Conservation (phyloP, 2,888 invertebrate genomes). For the Idaea dimidiata region DNA sequence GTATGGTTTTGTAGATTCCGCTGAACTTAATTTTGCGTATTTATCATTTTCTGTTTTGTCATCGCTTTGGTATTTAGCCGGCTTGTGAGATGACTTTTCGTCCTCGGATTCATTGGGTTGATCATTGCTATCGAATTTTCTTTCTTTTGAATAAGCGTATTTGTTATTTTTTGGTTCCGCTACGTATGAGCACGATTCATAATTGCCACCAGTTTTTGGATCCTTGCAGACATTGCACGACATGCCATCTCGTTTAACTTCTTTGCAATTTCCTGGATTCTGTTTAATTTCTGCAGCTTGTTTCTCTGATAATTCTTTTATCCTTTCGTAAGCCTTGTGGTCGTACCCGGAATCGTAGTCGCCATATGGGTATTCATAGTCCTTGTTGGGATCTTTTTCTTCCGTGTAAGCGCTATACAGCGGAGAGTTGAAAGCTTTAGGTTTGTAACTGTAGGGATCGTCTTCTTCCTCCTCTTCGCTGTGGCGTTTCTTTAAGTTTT, state of each 20-base stretch:
- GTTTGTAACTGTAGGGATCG: constrained; percentile 78
- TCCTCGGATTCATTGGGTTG: constrained; percentile 74
- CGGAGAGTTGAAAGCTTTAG: constrained; percentile 74
- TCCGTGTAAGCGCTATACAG: constrained; percentile 71
- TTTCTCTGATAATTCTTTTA: constrained; percentile 82
- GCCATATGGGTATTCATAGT: constrained; percentile 72
- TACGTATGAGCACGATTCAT: constrained; percentile 90
- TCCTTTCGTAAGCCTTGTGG: constrained; percentile 77
- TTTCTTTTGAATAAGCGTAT: constrained; percentile 84
- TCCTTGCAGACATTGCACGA: constrained; percentile 88
- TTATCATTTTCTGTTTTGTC: constrained; percentile 52
- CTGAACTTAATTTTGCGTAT: constrained; percentile 45
- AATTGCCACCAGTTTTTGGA: constrained; percentile 87
- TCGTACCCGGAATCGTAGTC: constrained; percentile 74
- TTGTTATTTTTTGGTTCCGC: constrained; percentile 86
- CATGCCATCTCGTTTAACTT: constrained; percentile 83
- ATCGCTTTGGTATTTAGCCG: constrained; percentile 55
- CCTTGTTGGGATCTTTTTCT: constrained; percentile 61
- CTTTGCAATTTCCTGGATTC: constrained; percentile 83
- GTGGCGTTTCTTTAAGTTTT: constrained; percentile 56
- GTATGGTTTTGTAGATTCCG: constrained; percentile 47
- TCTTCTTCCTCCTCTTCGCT: constrained; percentile 57
- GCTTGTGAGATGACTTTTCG: constrained; percentile 60
- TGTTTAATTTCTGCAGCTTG: constrained; percentile 82
- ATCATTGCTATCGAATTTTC: constrained; percentile 82